Conservation (phyloP, 2,888 invertebrate species). For the Sinhomidia bicolor region DNA sequence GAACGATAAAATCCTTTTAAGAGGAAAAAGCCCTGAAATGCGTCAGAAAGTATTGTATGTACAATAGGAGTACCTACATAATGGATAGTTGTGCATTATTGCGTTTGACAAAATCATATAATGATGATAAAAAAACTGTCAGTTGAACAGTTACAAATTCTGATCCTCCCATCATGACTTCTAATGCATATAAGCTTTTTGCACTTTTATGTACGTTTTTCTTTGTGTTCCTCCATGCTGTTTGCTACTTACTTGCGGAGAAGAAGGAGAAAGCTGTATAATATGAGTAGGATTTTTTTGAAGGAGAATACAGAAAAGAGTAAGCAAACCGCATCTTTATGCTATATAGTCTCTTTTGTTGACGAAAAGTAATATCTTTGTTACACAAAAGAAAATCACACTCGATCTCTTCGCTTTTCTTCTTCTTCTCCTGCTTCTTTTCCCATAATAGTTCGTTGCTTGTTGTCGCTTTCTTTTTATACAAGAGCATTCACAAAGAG, state of each 20-base stretch:
- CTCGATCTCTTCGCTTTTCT: slow-evolving; percentile 20
- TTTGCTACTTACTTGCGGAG: not conserved
- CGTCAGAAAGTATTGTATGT: slow-evolving; percentile 37
- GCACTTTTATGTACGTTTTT: not conserved
- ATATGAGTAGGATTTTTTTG: not conserved
- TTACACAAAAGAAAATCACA: slow-evolving; percentile 36
- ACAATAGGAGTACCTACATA: not conserved
- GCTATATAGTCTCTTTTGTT: not conserved
- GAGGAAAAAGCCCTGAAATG: slow-evolving; percentile 42
- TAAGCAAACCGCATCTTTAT: slow-evolving; percentile 17
- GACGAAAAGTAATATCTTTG: slow-evolving; percentile 29
- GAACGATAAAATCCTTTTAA: slow-evolving; percentile 36
- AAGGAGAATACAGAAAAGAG: not conserved
- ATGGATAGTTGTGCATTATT: slow-evolving; percentile 54
- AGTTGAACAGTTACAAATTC: slow-evolving; percentile 45
- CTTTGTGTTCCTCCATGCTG: too few species aligned
- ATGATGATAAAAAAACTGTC: slow-evolving; percentile 33
- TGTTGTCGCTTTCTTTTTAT: not conserved
- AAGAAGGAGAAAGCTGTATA: not conserved
- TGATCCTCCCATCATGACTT: slow-evolving; percentile 30
- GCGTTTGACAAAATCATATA: slow-evolving; percentile 44
- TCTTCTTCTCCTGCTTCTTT: not conserved
- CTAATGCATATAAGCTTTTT: slow-evolving; percentile 17
- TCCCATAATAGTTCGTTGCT: too few species aligned
- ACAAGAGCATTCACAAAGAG: not conserved